A percentile compares a stretch with the other conserved stretches of the same genome.
Conservation (phyloP, 2,888 invertebrate species). For the Pyrrhosoma nymphula region DNA sequence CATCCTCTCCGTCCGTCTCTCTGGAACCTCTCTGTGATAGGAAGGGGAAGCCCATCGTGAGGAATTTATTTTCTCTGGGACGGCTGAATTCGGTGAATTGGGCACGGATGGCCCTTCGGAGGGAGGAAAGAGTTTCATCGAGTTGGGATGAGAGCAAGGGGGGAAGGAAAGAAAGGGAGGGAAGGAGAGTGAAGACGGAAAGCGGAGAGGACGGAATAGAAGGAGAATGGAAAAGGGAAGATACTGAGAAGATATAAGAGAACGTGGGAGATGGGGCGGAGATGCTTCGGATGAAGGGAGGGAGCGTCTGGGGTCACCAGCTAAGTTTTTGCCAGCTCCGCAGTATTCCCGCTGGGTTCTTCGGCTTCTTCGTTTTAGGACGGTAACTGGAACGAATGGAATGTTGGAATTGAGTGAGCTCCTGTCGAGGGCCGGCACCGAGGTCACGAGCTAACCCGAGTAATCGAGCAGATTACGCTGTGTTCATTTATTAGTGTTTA, state of each 20-base stretch:
- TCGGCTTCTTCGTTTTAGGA: too few relatives aligned
- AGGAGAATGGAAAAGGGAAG: too few relatives aligned
- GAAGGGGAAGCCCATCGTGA: background rate
- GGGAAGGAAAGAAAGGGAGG: background rate
- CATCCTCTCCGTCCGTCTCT: background rate
- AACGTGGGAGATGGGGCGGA: background rate
- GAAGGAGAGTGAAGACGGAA: background rate
- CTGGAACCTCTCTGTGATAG: background rate
- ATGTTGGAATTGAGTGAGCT: too few relatives aligned
- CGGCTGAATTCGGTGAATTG: slow-evolving; percentile 1
- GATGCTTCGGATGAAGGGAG: background rate
- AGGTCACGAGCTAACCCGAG: too few relatives aligned
- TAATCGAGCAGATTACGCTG: too few relatives aligned
- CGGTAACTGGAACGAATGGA: too few relatives aligned
- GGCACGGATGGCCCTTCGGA: background rate
- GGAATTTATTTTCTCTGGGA: background rate
- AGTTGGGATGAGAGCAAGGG: background rate
- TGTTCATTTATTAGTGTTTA: too few relatives aligned
- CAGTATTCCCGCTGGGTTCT: background rate
- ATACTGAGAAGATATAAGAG: too few relatives aligned
- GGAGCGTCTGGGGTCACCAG: background rate
- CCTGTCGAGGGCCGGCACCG: too few relatives aligned
- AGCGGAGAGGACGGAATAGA: background rate
- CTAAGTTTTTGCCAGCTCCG: background rate
- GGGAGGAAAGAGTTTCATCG: background rate